Conservation (phyloP, 2,888 invertebrate genomes). For the Hyles lineata region DNA sequence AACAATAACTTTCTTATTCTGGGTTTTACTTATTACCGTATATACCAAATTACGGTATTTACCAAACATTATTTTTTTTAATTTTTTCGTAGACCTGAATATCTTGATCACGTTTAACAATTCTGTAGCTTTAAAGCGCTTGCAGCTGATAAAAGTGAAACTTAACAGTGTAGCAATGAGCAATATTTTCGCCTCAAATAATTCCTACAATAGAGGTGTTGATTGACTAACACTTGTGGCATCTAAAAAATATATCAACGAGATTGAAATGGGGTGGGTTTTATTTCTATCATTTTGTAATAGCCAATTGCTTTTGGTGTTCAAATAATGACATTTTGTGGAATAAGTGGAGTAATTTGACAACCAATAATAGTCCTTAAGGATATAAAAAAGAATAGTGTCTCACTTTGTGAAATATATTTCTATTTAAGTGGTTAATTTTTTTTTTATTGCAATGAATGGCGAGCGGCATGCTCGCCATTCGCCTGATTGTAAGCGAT, state of each 20-base stretch:
- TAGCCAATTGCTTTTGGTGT: constrained; percentile 20
- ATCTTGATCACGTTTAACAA: too few species aligned
- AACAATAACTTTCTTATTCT: too few species aligned
- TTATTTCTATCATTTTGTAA: constrained; percentile 30
- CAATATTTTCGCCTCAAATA: constrained; percentile 72
- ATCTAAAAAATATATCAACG: constrained; percentile 60
- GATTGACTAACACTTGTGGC: constrained; percentile 71
- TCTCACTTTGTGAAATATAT: too few species aligned
- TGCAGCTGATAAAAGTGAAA: constrained; percentile 28
- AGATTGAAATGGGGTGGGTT: constrained; percentile 54
- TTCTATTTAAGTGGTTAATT: too few species aligned
- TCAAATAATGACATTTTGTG: constrained; percentile 2
- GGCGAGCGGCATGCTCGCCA: too few species aligned
- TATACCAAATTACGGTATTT: too few species aligned
- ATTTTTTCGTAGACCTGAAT: too few species aligned
- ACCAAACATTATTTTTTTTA: too few species aligned
- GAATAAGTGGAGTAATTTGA: not conserved
- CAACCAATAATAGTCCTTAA: not conserved
- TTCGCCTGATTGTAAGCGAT: too few species aligned
- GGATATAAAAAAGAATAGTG: not conserved
- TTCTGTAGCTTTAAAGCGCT: constrained; percentile 46
- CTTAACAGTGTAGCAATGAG: constrained; percentile 59
- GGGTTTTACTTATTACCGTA: too few species aligned
- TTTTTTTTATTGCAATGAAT: too few species aligned
- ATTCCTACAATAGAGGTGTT: constrained; percentile 62